Evolutionary conservation across 2,113 vertebrate species (phyloP), one percentile per base, ranked within the genome.

Genomic region (Tapirus terrestris): DNA sequence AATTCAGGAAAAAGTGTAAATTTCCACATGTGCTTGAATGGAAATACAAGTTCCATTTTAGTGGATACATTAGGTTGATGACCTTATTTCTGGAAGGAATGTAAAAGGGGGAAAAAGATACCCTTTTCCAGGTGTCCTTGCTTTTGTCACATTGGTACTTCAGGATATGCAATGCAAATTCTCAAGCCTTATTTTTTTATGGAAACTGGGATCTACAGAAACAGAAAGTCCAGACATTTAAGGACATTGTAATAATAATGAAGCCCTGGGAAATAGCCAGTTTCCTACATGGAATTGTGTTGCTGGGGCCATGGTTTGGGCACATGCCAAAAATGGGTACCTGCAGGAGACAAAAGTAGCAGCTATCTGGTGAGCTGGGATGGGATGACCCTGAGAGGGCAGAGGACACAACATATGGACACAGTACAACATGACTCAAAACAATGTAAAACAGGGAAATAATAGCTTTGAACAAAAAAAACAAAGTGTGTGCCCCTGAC

Each of bases 21-120:
- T 45, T 36, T 77, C 31, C 16, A 25, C 7, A 56, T 75, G 17
- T 45, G 25, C 51, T 45, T 97, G 48, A 84, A 79, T 20, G 10
- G 73, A 79, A 8, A 51, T n/a, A 83, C 27, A 61, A 45, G 6
- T 90, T 92, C 16, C 23, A 68, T 70, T 87, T 95, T 89, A 73
- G 27, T 70, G 63, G 14, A 36, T 86, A 63, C 36, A 82, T 94
- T 94, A 87, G 11, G 51, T 18, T 79, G 25, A 80, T 67, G 56
- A 58, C 6, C 29, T 91, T 65, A 96, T 63, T 48, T 94, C 25
- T 96, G 29, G 25, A 91, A 93, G 68, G 10, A 81, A 85, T 75
- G 13, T 83, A 70, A 45, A 80, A 84, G 7, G 18, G 18, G 43
- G n/a, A 16, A 33, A 80, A 61, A 56, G 11, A 20, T 31, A 51